Percentiles rank a stretch among this genome's conserved stretches.
Conservation (phyloP, 2,113 vertebrate species). For the Romanogobio albipinnatus region DNA sequence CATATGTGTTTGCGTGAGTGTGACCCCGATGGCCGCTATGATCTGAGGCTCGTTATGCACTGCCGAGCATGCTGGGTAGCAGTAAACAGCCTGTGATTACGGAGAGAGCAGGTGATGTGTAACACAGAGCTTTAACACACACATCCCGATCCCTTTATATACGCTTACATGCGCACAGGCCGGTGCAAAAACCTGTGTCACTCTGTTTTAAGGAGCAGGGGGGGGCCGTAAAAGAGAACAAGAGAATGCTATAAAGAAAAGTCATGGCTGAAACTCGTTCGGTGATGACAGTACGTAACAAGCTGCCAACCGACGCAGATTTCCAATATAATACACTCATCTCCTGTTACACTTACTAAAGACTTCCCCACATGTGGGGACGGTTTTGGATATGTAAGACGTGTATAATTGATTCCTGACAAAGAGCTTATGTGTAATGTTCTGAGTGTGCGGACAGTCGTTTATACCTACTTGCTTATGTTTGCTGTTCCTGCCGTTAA, state of each 20-base stretch:
- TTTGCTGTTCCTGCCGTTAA: not conserved
- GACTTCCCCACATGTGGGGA: slow-evolving; percentile 54
- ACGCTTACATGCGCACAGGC: slow-evolving; percentile 30
- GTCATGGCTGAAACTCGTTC: slow-evolving; percentile 44
- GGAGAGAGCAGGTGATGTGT: slow-evolving; percentile 55
- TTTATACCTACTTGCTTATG: slow-evolving; percentile 2
- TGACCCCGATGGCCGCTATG: slow-evolving; percentile 33
- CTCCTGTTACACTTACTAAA: slow-evolving; percentile 55
- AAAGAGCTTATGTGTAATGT: slow-evolving; percentile 21
- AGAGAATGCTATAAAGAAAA: slow-evolving; percentile 52
- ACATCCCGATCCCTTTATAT: not conserved
- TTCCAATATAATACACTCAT: slow-evolving; percentile 52
- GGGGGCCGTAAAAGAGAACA: slow-evolving; percentile 48
- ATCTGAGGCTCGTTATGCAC: slow-evolving; percentile 54
- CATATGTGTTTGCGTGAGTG: slow-evolving; percentile 23
- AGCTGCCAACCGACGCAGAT: slow-evolving; percentile 51
- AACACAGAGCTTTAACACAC: slow-evolving; percentile 43
- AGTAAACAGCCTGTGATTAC: slow-evolving; percentile 56
- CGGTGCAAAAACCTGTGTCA: slow-evolving; percentile 51
- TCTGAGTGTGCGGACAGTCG: not conserved
- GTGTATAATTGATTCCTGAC: slow-evolving; percentile 33
- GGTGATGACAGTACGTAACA: slow-evolving; percentile 58
- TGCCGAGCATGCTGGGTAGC: slow-evolving; percentile 46
- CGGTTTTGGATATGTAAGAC: not conserved
- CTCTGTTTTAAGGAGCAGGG: slow-evolving; percentile 44